Percentiles rank a stretch among this genome's conserved stretches.
These are phyloP conservation scores for Saiga tatarica DNA, from an alignment of 2,113 vertebrate species.

Conservation along the genomic window DNA sequence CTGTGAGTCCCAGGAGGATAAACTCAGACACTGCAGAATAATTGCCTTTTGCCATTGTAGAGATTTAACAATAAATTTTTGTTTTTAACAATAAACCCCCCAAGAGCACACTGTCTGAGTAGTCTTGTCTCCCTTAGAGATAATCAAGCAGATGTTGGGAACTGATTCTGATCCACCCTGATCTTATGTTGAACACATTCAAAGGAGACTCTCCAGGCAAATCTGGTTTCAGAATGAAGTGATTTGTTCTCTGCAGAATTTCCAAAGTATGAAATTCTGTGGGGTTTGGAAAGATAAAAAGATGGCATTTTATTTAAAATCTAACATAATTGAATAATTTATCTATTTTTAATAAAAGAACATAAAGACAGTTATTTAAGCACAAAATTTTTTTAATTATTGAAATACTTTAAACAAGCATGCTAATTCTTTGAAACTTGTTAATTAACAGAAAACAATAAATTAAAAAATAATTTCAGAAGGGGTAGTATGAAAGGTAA, in stretches of 20 bases:
- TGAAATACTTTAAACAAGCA: not conserved
- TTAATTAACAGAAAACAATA: not conserved
- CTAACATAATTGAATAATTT: not conserved
- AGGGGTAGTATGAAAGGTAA: not conserved
- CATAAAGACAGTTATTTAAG: not conserved
- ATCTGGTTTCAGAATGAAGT: not conserved
- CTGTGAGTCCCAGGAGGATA: constrained; percentile 45
- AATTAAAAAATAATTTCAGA: not conserved
- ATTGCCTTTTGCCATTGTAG: not conserved
- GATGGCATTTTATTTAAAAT: not conserved
- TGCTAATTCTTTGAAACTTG: not conserved
- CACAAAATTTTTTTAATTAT: not conserved
- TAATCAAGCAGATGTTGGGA: not conserved
- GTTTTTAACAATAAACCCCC: fast-evolving
- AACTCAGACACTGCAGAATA: not conserved
- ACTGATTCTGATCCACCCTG: not conserved
- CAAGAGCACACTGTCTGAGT: not conserved
- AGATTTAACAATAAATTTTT: not conserved
- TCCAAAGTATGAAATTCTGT: not conserved
- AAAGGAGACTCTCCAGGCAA: not conserved
- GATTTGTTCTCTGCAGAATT: not conserved
- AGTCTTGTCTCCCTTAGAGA: too few relatives aligned
- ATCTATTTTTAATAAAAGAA: not conserved
- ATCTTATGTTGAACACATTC: not conserved
- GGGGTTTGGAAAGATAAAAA: not conserved